A percentile compares a stretch with the other conserved stretches of the same genome.
Conservation (phyloP, 2,113 vertebrate genomes). For the Neofelis nebulosa region DNA sequence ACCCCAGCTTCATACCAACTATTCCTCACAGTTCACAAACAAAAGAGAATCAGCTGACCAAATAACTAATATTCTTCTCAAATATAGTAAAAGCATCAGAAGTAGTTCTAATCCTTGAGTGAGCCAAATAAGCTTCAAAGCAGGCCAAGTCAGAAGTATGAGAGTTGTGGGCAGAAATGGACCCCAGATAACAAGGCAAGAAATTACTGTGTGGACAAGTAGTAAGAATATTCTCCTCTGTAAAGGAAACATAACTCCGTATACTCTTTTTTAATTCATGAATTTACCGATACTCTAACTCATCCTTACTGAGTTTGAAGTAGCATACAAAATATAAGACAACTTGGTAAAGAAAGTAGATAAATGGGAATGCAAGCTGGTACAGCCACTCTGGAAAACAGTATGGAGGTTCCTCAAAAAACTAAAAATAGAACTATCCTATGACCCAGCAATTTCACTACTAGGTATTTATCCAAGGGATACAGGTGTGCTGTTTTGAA, state of each 20-base stretch:
- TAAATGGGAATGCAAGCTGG: too few relatives aligned
- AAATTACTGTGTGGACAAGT: not conserved
- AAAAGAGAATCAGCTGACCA: not conserved
- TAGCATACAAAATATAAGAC: conserved; percentile 32
- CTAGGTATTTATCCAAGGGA: too few relatives aligned
- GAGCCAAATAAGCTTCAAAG: not conserved
- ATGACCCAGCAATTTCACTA: too few relatives aligned
- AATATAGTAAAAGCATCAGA: not conserved
- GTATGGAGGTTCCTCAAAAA: too few relatives aligned
- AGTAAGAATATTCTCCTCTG: not conserved
- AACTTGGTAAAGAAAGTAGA: not conserved
- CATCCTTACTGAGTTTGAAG: conserved; percentile 48
- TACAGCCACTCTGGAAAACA: too few relatives aligned
- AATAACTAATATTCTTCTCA: not conserved
- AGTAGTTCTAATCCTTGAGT: not conserved
- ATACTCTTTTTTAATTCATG: not conserved
- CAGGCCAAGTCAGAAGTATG: not conserved
- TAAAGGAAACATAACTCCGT: not conserved
- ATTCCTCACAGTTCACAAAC: not conserved
- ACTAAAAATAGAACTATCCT: too few relatives aligned
- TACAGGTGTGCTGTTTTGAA: too few relatives aligned
- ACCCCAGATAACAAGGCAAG: not conserved
- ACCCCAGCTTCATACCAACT: not conserved
- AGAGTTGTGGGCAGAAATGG: not conserved
- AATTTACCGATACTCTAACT: not conserved